Conservation (phyloP, 2,888 invertebrate genomes). For the Acanthosepion esculentum region DNA sequence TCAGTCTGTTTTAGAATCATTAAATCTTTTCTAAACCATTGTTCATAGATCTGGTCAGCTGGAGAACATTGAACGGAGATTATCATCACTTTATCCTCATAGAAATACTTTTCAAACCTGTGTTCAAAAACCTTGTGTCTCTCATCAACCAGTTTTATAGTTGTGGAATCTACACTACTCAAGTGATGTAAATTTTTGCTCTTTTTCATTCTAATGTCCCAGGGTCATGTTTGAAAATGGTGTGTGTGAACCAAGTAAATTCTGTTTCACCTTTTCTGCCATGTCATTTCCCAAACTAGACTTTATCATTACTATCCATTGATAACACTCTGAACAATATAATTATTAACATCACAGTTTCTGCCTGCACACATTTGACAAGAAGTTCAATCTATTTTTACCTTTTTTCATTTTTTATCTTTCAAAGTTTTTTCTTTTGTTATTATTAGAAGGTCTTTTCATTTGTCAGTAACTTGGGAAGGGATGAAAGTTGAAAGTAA, state of each 20-base stretch:
- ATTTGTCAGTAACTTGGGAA: background rate
- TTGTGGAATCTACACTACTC: background rate
- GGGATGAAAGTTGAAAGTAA: background rate
- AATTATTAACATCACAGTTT: background rate
- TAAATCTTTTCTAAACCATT: background rate
- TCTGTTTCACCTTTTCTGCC: background rate
- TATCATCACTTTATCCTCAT: background rate
- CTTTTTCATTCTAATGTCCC: no score
- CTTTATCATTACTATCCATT: background rate
- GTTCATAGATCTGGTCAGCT: background rate
- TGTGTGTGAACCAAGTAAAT: background rate
- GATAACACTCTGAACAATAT: background rate
- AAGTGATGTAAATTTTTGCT: background rate
- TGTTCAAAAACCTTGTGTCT: background rate
- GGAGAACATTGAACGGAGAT: background rate
- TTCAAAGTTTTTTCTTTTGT: background rate
- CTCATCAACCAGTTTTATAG: background rate
- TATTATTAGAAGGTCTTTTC: background rate
- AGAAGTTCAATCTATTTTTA: background rate
- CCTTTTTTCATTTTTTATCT: background rate
- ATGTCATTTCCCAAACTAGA: background rate
- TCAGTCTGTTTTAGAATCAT: background rate
- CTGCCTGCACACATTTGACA: background rate
- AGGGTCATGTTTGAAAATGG: background rate
- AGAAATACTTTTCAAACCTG: no score